phyloP scores from a whole-genome alignment of 2,113 vertebrate species.

The Cichladusa arquata region DNA sequence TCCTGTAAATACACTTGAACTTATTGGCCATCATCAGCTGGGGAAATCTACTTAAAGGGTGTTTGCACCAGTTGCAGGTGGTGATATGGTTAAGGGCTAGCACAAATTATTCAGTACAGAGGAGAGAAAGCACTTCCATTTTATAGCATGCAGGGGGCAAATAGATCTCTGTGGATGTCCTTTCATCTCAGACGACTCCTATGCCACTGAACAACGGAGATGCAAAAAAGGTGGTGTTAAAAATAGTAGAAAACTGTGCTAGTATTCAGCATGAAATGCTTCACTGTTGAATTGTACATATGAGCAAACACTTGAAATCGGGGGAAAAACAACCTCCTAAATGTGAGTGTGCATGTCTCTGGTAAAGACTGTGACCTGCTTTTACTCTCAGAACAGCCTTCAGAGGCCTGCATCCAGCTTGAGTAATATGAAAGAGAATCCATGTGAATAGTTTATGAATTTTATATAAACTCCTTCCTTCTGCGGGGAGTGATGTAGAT shows the following conservation, averaged over 20 bases:
- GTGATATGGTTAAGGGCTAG: not conserved
- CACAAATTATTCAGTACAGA: not conserved
- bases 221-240: not conserved
- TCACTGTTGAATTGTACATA: not conserved
- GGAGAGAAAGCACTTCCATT: not conserved
- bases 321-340: not conserved
- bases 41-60: not conserved
- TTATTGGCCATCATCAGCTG: not conserved
- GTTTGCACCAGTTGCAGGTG: not conserved
- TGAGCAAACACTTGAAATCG: not conserved
- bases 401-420: not conserved
- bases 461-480: slow-evolving; percentile 15
- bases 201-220: not conserved
- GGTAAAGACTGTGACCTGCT: not conserved
- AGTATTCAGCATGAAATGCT: not conserved
- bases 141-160: not conserved
- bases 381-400: not conserved
- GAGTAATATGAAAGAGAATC: not conserved
- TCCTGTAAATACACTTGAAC: rapidly evolving
- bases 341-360: not conserved
- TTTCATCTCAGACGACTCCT: not conserved
- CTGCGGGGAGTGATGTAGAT: not conserved
- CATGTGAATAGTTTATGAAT: not conserved
- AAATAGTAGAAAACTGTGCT: not conserved
- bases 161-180: not conserved